phyloP scores from a whole-genome alignment of 2,888 invertebrate species.

The Tiliacea aurago region DNA sequence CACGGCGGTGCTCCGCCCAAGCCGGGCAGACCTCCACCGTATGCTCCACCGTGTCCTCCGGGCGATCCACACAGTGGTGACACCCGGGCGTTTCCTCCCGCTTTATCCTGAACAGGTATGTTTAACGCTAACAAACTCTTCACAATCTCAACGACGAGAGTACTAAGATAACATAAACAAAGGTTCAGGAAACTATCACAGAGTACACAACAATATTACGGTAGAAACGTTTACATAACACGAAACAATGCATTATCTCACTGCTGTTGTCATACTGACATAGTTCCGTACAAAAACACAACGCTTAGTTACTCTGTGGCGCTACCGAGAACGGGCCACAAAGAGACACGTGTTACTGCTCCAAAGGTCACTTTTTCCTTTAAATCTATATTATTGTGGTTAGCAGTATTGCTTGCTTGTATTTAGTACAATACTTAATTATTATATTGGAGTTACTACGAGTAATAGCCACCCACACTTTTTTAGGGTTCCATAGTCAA shows the following conservation, averaged over 20 bases:
- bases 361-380: constrained; percentile 57
- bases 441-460: not conserved
- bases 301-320: constrained; percentile 39
- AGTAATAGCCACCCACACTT: not conserved
- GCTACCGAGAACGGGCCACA: constrained; percentile 26
- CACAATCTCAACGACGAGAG: constrained; percentile 17
- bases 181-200: constrained; percentile 44
- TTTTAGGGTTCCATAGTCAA: no score
- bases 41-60: no score
- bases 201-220: constrained; percentile 33
- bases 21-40: no score
- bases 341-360: constrained; percentile 32
- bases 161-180: constrained; percentile 45
- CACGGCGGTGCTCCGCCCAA: no score
- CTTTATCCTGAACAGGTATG: no score
- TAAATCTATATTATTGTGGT: not conserved
- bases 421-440: not conserved
- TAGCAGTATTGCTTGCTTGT: constrained; percentile 1
- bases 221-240: constrained; percentile 27
- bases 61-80: no score
- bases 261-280: constrained; percentile 45
- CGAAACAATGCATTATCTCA: constrained; percentile 54
- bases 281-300: constrained; percentile 42
- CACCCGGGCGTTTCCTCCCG: no score
- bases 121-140: not conserved